Percentiles rank a stretch among this genome's conserved stretches.
Evolutionary conservation across 2,797 vertebrate genomes (phyloP).

Genomic region (Onychomys leucogaster): DNA sequence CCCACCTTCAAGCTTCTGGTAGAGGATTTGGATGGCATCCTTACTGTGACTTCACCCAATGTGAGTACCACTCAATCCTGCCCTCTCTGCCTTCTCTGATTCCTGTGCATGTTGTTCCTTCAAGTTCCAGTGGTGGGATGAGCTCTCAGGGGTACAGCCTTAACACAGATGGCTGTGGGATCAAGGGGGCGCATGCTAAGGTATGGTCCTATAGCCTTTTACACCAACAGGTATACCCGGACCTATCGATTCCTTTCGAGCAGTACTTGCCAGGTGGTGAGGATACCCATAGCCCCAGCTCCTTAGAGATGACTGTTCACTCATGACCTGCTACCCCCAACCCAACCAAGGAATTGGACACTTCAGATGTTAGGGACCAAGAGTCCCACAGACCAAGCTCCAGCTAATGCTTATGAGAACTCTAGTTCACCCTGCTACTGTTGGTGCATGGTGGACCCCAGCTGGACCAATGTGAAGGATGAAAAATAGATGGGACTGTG

Average conservation of each 20-base stretch:
- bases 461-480: too few relatives aligned
- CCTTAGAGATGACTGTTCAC: constrained; percentile 97
- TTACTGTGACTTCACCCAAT: constrained; percentile 95
- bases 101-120: too few relatives aligned
- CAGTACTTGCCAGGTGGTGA: constrained; percentile 96
- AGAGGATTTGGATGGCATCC: constrained; percentile 96
- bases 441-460: too few relatives aligned
- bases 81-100: accelerated
- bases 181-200: too few relatives aligned
- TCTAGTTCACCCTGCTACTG: too few relatives aligned
- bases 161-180: neutral
- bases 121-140: too few relatives aligned
- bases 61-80: constrained; percentile 88
- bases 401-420: too few relatives aligned
- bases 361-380: constrained; percentile 90
- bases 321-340: constrained; percentile 94
- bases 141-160: neutral
- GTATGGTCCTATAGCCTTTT: accelerated
- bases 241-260: constrained; percentile 97
- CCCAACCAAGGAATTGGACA: constrained; percentile 88
- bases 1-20: constrained; percentile 99
- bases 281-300: constrained; percentile 97
- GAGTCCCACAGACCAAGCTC: neutral
- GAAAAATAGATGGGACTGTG: too few relatives aligned
- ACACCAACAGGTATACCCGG: constrained; percentile 88